Conservation (phyloP, 1,140 invertebrate species). For the Phthorimaea operculella region DNA sequence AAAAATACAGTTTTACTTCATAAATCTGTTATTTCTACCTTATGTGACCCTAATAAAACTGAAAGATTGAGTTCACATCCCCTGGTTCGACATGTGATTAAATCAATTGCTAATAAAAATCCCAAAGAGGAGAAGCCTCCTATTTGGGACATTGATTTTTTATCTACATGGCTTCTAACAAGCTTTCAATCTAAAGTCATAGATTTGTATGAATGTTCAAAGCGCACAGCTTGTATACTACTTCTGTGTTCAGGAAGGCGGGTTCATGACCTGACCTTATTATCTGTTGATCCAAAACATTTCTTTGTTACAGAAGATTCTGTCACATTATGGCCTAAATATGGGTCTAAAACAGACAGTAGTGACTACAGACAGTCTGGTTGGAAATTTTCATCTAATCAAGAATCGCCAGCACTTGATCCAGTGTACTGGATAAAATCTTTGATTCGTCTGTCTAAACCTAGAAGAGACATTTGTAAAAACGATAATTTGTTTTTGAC, state of each 20-base stretch:
- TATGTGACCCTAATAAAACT: too few relatives aligned
- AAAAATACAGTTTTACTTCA: too few relatives aligned
- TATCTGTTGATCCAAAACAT: not conserved
- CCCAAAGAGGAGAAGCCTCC: too few relatives aligned
- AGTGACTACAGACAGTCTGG: not conserved
- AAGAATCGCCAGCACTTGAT: not conserved
- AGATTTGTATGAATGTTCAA: not conserved
- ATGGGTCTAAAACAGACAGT: too few relatives aligned
- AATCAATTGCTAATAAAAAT: too few relatives aligned
- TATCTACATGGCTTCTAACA: too few relatives aligned
- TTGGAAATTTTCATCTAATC: not conserved
- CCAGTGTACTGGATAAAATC: not conserved
- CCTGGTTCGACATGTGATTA: too few relatives aligned
- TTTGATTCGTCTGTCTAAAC: not conserved
- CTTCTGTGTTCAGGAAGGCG: not conserved
- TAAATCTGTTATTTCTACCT: too few relatives aligned
- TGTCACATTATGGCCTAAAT: not conserved
- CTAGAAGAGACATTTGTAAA: not conserved
- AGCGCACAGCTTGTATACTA: slow-evolving; percentile 1
- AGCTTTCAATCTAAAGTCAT: not conserved
- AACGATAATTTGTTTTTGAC: not conserved
- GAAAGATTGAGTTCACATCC: too few relatives aligned
- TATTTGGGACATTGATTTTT: too few relatives aligned
- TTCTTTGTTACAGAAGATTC: slow-evolving; percentile 1
- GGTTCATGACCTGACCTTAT: not conserved